Evolutionary conservation across 2,113 vertebrate species (phyloP).

Genomic region (Rhinoderma darwinii): DNA sequence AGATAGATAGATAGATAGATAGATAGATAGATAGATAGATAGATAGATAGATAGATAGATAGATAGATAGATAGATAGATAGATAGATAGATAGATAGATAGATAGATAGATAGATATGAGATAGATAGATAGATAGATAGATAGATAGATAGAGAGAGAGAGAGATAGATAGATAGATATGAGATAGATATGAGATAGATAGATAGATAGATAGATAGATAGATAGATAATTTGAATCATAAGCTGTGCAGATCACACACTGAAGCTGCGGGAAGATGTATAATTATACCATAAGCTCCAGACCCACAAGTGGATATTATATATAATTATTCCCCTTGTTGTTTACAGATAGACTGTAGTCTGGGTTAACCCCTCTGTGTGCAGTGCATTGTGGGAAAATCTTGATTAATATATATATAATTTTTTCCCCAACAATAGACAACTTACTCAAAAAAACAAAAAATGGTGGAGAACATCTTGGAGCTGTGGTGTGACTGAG

Average conservation of each 20-base stretch:
- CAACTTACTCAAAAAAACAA: no score
- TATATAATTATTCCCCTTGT: slow-evolving; percentile 48
- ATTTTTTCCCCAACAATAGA: no score
- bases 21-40: background rate
- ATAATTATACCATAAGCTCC: slow-evolving; percentile 48
- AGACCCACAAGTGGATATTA: slow-evolving; percentile 42
- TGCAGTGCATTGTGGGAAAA: slow-evolving; percentile 27
- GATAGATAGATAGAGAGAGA: background rate
- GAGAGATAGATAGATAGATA: background rate
- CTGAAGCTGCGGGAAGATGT: slow-evolving; percentile 1
- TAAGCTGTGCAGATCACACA: background rate
- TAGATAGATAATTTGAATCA: background rate
- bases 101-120: background rate
- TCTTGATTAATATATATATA: background rate
- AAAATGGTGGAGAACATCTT: background rate
- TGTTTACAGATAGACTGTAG: slow-evolving; percentile 42
- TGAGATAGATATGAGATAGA: no score
- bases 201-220: background rate
- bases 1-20: background rate
- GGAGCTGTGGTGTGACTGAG: background rate
- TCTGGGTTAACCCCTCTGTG: slow-evolving; percentile 23
- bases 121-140: background rate
- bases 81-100: no score
- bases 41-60: background rate
- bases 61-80: no score